Base-by-base conservation (phyloP, 2,797 vertebrate species). In the Cryptoprocta ferox region DNA sequence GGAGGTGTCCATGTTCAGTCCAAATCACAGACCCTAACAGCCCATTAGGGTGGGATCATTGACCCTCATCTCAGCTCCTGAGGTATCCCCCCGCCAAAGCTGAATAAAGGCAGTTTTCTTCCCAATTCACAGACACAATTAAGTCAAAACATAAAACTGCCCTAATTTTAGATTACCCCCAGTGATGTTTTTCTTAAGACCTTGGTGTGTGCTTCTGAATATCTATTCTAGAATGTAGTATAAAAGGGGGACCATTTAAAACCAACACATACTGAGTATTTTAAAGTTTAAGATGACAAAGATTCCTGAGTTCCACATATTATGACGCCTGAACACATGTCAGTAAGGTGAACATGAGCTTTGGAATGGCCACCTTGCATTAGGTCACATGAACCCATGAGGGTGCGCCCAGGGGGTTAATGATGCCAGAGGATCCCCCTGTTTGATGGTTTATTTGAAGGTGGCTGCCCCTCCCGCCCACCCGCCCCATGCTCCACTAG, bases 111-210 rank as follows among this genome's bases (percentile, higher is more conserved):
- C 30, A 86, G 37, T 73, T 85, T 42, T 85, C 42, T 28, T 75
- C 24, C 71, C 32, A 94, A 56, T 39, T 92, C n/a, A 75, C 37
- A 86, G 81, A 68, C 19, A 89, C 91, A 84, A 85, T 71, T 75
- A 93, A 94, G 32, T 73, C 30, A 68, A 37, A 68, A 37, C 21
- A 59, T 19, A 89, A 76, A 66, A 10, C 6, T 37, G 9, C 45
- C 30, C 84, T 82, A 28, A 35, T 82, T 68, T 94, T 91, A 88
- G 39, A 90, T 79, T 82, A 68, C 37, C 11, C 37, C 45, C 9
- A 13, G 19, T 85, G 21, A 32, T 53, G 30, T 59, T 89, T 95
- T 80, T 24, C 71, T 86, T 80, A 82, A 81, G n/a, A 73, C 32
- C 11, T 86, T 50, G 18, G 26, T n/a, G 2, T n/a, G 19, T 61